A percentile compares a stretch with the other conserved stretches of the same genome.
phyloP scores from a whole-genome alignment of 2,113 vertebrate genomes.

The Podarcis muralis region DNA sequence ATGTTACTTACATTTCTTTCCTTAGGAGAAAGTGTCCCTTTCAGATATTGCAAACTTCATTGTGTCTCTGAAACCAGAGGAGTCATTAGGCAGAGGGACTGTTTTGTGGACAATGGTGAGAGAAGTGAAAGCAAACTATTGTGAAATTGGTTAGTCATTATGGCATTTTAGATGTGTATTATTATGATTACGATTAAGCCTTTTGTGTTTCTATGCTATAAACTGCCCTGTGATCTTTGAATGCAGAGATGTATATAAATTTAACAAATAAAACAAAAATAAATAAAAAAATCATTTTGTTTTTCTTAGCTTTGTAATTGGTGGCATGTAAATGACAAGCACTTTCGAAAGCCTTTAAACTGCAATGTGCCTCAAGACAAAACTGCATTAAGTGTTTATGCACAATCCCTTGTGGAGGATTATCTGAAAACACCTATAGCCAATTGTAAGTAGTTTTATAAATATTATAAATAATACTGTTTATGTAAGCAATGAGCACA shows the following conservation, averaged over 20 bases:
- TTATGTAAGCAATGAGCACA: background rate
- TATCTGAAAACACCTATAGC: constrained; percentile 77
- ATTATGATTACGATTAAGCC: no score
- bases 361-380: constrained; percentile 12
- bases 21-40: constrained; percentile 83
- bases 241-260: no score
- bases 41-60: constrained; percentile 87
- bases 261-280: no score
- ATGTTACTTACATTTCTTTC: constrained; percentile 16
- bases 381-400: constrained; percentile 60
- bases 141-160: background rate
- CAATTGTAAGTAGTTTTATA: constrained; percentile 69
- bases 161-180: background rate
- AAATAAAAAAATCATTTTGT: background rate
- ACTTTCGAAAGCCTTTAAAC: constrained; percentile 70
- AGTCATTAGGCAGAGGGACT: constrained; percentile 87
- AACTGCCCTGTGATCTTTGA: no score
- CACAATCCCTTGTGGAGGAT: constrained; percentile 70
- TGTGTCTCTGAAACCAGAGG: constrained; percentile 83
- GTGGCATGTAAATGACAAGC: constrained; percentile 80
- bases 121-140: background rate
- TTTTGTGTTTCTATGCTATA: no score
- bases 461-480: background rate
- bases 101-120: constrained; percentile 78
- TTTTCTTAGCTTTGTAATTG: constrained; percentile 84